Evolutionary conservation across 2,797 vertebrate species (phyloP).

Genomic region (Rousettus madagascariensis): DNA sequence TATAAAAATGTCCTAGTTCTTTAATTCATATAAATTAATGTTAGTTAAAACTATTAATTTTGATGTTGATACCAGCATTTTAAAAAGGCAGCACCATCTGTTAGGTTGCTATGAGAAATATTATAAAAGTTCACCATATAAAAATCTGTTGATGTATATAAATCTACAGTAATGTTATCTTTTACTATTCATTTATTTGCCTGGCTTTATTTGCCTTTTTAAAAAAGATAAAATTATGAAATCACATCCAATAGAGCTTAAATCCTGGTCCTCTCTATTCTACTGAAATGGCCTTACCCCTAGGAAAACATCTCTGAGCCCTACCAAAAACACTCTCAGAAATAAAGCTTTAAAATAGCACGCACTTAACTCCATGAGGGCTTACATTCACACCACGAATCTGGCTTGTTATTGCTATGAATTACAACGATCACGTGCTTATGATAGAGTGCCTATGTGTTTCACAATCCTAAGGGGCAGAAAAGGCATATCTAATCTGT

Average conservation of each 20-base stretch:
- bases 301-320: background rate
- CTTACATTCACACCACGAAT: background rate
- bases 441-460: too few species aligned
- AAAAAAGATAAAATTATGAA: background rate
- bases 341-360: background rate
- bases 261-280: background rate
- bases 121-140: background rate
- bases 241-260: background rate
- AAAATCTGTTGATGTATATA: background rate
- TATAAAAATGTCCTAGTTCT: background rate
- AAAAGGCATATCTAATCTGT: background rate
- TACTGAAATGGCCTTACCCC: background rate
- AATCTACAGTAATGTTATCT: background rate
- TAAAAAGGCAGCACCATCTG: background rate
- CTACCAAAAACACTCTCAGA: background rate
- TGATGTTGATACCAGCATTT: conserved; percentile 29
- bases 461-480: background rate
- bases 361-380: background rate
- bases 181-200: background rate
- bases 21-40: conserved; percentile 44
- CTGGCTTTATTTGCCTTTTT: background rate
- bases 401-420: background rate
- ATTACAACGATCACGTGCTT: background rate
- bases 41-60: conserved; percentile 57
- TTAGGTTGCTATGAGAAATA: background rate